Evolutionary conservation across 2,888 invertebrate genomes (phyloP).

Genomic region (Tipula helvola): DNA sequence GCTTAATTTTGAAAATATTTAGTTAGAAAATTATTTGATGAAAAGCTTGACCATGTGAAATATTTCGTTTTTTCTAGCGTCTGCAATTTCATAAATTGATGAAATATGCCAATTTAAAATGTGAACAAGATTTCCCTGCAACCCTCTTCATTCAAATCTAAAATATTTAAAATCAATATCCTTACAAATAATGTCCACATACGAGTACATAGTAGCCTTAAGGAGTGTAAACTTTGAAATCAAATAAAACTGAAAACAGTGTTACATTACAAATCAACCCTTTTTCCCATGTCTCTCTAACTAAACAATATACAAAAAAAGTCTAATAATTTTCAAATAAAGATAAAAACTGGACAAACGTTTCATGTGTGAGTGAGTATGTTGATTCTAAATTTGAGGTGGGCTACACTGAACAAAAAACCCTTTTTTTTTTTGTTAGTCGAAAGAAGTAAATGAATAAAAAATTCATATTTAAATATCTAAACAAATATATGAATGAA

Average conservation of each 20-base stretch:
- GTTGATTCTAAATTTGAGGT: background rate
- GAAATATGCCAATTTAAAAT: no score
- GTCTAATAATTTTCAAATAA: background rate
- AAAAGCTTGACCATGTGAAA: no score
- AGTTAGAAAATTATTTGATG: no score
- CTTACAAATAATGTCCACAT: background rate
- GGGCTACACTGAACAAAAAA: background rate
- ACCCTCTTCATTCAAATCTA: background rate
- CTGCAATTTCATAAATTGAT: no score
- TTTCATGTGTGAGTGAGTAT: background rate
- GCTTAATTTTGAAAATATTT: no score
- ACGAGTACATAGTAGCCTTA: background rate
- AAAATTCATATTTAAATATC: background rate
- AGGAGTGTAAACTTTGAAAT: background rate
- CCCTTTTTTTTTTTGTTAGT: background rate
- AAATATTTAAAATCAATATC: background rate
- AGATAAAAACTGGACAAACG: background rate
- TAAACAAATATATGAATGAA: background rate
- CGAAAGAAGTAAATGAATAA: background rate
- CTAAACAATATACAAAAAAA: background rate
- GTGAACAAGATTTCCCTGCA: no score
- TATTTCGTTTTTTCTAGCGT: no score
- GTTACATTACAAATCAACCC: background rate
- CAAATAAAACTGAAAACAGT: background rate
- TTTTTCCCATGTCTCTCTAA: background rate